A percentile compares a stretch with the other conserved stretches of the same genome.
Evolutionary conservation across 2,888 invertebrate genomes (phyloP).

Genomic region (Drosophila antonietae): DNA sequence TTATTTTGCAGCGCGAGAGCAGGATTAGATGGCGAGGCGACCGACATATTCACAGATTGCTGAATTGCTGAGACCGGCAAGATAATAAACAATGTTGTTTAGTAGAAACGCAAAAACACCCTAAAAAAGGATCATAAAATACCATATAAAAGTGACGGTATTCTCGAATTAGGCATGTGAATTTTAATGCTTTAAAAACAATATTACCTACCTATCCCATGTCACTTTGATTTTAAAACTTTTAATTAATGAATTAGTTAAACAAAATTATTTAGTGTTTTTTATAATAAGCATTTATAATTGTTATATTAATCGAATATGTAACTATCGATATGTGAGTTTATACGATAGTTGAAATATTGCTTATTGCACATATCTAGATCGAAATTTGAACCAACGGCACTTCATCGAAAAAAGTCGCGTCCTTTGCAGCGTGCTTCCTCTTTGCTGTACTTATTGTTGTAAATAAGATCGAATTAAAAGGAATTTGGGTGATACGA

Average conservation of each 20-base stretch:
- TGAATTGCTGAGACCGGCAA: slow-evolving; percentile 16
- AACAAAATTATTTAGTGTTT: background rate
- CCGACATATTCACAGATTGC: slow-evolving; percentile 47
- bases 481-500: background rate
- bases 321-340: slow-evolving; percentile 5
- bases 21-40: slow-evolving; percentile 69
- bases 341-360: background rate
- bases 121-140: slow-evolving; percentile 1
- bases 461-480: slow-evolving; percentile 14
- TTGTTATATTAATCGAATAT: background rate
- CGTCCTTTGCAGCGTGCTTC: slow-evolving; percentile 68
- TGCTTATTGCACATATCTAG: slow-evolving; percentile 34
- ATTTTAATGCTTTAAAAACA: background rate
- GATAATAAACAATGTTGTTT: background rate
- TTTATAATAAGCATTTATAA: too few relatives aligned
- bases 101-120: slow-evolving; percentile 1
- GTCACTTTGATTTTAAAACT: background rate
- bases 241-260: background rate
- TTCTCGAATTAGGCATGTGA: background rate
- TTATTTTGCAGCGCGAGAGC: slow-evolving; percentile 81
- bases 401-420: slow-evolving; percentile 54
- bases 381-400: slow-evolving; percentile 68
- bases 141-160: background rate
- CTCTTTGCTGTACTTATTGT: slow-evolving; percentile 38
- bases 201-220: background rate